Evolutionary conservation across 2,113 vertebrate genomes (phyloP).

Genomic region (Oxyura jamaicensis): DNA sequence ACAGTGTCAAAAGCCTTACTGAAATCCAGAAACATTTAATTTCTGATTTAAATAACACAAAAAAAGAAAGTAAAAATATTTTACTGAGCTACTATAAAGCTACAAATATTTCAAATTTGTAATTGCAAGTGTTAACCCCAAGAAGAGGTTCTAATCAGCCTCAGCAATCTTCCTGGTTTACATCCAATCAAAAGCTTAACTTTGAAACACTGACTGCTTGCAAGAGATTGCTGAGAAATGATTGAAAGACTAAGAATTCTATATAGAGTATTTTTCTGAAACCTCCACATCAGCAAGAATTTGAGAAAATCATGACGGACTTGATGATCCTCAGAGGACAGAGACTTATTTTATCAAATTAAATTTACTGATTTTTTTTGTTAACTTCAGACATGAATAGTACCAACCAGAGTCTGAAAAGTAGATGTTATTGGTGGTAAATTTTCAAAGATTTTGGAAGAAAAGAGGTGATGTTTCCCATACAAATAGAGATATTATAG

Average conservation of each 20-base stretch:
- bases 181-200: neutral
- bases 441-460: slow-evolving; percentile 6
- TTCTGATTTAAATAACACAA: neutral
- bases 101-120: neutral
- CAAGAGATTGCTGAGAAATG: neutral
- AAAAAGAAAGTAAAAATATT: neutral
- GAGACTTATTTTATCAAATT: neutral
- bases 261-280: neutral
- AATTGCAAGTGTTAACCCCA: neutral
- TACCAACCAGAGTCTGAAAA: neutral
- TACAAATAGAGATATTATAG: neutral
- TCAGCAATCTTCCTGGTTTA: neutral
- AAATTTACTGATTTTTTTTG: neutral
- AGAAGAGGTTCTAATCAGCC: neutral
- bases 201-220: neutral
- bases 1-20: neutral
- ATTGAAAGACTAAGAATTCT: neutral
- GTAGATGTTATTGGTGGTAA: neutral
- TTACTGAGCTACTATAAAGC: neutral
- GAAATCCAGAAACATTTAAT: neutral
- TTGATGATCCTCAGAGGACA: neutral
- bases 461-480: neutral
- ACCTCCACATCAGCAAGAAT: neutral
- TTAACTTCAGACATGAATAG: neutral
- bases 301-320: neutral